These are phyloP conservation scores for Hylaeus anthracinus DNA, from an alignment of 1,140 invertebrate species.

Conservation along the genomic window DNA sequence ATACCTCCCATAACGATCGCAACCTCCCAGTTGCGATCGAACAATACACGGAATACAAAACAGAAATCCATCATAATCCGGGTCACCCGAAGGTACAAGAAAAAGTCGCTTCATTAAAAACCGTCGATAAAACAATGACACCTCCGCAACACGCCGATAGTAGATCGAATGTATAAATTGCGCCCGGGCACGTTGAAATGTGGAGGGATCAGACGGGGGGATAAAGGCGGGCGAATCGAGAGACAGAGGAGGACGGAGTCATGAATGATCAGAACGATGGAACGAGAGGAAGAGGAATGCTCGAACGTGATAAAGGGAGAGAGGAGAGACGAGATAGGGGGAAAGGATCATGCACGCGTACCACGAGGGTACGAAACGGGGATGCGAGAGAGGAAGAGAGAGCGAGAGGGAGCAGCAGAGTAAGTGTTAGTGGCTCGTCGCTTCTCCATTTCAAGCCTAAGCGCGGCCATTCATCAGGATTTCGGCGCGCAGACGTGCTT, in stretches of 20 bases:
- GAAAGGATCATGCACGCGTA: conserved; percentile 57
- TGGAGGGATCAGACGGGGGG: conserved; percentile 35
- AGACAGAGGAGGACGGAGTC: conserved; percentile 19
- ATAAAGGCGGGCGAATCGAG: conserved; percentile 34
- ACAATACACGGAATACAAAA: neutral
- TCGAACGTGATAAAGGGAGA: conserved; percentile 24
- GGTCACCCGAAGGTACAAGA: neutral
- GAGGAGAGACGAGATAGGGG: conserved; percentile 53
- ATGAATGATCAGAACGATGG: conserved; percentile 20
- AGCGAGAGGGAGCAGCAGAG: conserved; percentile 49
- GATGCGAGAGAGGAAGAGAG: conserved; percentile 46
- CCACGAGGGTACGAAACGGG: conserved; percentile 1
- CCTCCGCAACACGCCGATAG: conserved; percentile 34
- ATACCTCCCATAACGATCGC: too few relatives aligned
- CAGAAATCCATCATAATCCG: conserved; percentile 4
- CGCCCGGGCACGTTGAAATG: conserved; percentile 39
- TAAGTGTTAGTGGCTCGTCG: conserved; percentile 78
- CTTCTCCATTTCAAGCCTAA: conserved; percentile 82
- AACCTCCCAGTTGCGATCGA: neutral
- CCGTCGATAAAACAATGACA: conserved; percentile 37
- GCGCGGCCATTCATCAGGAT: conserved; percentile 82
- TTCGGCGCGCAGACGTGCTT: conserved; percentile 82
- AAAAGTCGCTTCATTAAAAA: conserved; percentile 22
- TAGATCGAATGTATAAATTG: conserved; percentile 41
- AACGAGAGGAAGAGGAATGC: conserved; percentile 31